Conservation (phyloP, 2,888 invertebrate species). For the Phania funesta region DNA sequence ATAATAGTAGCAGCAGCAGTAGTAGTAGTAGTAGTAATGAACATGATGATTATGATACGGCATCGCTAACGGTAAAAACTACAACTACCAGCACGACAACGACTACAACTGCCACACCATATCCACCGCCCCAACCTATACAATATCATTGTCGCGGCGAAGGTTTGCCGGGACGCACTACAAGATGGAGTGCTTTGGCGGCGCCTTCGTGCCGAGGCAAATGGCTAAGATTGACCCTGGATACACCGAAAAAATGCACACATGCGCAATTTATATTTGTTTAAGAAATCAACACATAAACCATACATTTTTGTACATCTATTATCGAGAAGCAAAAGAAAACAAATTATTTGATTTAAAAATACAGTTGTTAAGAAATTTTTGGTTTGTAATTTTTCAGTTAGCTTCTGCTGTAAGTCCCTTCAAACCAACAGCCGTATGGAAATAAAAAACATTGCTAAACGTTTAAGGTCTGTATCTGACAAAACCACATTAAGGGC, state of each 20-base stretch:
- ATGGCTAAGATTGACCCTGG: conserved; percentile 86
- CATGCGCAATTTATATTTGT: conserved; percentile 80
- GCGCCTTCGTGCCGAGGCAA: conserved; percentile 94
- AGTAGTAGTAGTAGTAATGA: conserved; percentile 64
- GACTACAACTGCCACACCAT: conserved; percentile 69
- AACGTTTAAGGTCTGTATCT: neutral
- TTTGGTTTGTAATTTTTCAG: neutral
- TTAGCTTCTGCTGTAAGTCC: no score
- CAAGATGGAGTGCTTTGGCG: conserved; percentile 91
- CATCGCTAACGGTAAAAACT: conserved; percentile 58
- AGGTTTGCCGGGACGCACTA: conserved; percentile 87
- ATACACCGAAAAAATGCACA: conserved; percentile 79
- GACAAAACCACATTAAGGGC: neutral
- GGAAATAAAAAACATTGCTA: no score
- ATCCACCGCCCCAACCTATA: conserved; percentile 69
- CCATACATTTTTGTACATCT: neutral
- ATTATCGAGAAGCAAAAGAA: neutral
- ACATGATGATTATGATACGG: conserved; percentile 72
- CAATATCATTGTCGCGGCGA: conserved; percentile 88
- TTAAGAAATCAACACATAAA: conserved; percentile 70
- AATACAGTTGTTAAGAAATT: neutral
- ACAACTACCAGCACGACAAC: conserved; percentile 70
- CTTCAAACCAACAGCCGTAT: no score
- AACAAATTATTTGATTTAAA: neutral
- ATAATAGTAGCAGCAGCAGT: conserved; percentile 51